A percentile compares a stretch with the other conserved stretches of the same genome.
Conservation (phyloP, 2,888 invertebrate genomes). For the Ophioninae sp. region DNA sequence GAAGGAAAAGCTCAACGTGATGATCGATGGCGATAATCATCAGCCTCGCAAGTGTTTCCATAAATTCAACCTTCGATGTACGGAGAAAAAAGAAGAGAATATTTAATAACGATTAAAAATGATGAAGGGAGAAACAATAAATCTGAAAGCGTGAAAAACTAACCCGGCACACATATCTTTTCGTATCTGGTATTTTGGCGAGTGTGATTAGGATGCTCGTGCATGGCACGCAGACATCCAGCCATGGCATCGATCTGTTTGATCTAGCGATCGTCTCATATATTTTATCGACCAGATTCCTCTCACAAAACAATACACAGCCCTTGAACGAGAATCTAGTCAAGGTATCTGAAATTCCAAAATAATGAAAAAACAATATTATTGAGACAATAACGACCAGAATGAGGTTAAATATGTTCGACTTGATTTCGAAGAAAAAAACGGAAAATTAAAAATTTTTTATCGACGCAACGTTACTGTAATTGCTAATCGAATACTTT, state of each 20-base stretch:
- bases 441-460: neutral
- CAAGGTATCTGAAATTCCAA: slow-evolving; percentile 77
- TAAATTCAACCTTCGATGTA: slow-evolving; percentile 82
- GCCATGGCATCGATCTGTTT: slow-evolving; percentile 85
- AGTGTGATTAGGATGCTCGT: slow-evolving; percentile 86
- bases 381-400: neutral
- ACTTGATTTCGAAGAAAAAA: neutral
- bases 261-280: slow-evolving; percentile 78
- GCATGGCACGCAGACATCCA: slow-evolving; percentile 83
- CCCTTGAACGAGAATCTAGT: slow-evolving; percentile 78
- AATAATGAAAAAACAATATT: neutral
- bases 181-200: slow-evolving; percentile 85
- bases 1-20: slow-evolving; percentile 69
- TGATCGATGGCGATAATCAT: slow-evolving; percentile 79
- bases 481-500: too few relatives aligned
- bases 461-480: neutral
- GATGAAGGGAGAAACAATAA: neutral
- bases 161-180: slow-evolving; percentile 84
- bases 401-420: neutral
- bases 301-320: slow-evolving; percentile 75
- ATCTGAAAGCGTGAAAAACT: slow-evolving; percentile 62
- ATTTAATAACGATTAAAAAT: slow-evolving; percentile 3
- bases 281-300: slow-evolving; percentile 77
- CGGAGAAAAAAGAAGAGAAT: neutral
- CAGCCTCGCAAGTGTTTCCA: slow-evolving; percentile 85